Percentiles rank a stretch among this genome's conserved stretches.
Conservation (phyloP, 2,797 vertebrate species). For the Clangula hyemalis region DNA sequence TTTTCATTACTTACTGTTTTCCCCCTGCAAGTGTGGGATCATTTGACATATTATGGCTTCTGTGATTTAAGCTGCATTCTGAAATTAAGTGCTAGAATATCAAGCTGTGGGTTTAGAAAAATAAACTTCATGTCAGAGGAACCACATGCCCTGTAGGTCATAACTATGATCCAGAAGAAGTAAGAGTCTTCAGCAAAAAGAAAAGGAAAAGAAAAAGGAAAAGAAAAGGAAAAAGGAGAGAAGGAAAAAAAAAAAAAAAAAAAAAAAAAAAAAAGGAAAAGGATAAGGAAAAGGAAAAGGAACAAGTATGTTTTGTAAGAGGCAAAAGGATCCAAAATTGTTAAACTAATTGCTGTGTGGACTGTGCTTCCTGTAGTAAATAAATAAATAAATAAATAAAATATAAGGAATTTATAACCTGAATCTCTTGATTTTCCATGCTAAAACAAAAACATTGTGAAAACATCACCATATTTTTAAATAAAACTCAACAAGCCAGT, state of each 20-base stretch:
- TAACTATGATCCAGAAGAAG: constrained; percentile 45
- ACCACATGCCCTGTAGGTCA: constrained; percentile 88
- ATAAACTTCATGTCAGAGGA: constrained; percentile 92
- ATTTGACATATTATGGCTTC: constrained; percentile 98
- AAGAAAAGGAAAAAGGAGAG: too few species aligned
- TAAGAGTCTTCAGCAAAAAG: not conserved
- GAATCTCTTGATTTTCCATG: not conserved
- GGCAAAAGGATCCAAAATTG: not conserved
- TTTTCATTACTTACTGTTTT: constrained; percentile 99
- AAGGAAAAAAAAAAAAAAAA: not conserved
- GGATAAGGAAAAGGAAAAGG: not conserved
- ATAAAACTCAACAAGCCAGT: not conserved
- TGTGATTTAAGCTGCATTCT: constrained; percentile 99
- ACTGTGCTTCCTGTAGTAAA: not conserved
- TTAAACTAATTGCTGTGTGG: not conserved
- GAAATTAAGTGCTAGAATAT: constrained; percentile 99
- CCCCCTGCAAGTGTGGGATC: constrained; percentile 93
- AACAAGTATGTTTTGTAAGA: not conserved
- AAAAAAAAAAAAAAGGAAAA: not conserved
- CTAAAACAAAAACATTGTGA: not conserved
- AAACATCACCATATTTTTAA: not conserved
- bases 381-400: not conserved
- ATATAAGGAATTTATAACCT: not conserved
- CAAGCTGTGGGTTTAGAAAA: constrained; percentile 95
- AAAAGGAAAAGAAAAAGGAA: not conserved